These are phyloP conservation scores for Rhombomys opimus DNA, from an alignment of 2,113 vertebrate genomes.

Conservation along the genomic window DNA sequence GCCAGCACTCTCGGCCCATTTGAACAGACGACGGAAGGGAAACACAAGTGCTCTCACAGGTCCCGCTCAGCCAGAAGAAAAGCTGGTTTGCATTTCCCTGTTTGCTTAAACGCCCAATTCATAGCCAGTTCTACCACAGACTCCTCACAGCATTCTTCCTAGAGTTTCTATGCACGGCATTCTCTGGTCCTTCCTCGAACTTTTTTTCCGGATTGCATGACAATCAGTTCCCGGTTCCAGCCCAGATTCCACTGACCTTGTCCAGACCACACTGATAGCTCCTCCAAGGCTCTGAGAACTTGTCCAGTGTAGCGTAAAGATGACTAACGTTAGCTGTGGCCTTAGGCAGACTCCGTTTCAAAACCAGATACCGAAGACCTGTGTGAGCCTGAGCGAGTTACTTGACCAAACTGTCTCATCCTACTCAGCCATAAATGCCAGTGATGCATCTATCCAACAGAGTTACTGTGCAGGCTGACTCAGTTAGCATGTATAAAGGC, in stretches of 20 bases:
- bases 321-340: not conserved
- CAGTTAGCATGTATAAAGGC: not conserved
- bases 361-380: not conserved
- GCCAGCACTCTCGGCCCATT: not conserved
- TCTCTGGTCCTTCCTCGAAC: not conserved
- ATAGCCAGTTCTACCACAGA: not conserved
- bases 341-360: not conserved
- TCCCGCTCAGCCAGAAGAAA: not conserved
- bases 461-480: conserved; percentile 11
- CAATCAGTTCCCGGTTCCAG: not conserved
- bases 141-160: not conserved
- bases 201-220: not conserved
- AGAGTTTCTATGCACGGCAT: not conserved
- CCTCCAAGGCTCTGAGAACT: not conserved
- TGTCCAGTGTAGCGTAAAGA: not conserved
- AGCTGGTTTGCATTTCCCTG: not conserved
- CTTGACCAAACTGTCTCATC: not conserved
- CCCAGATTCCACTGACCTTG: not conserved
- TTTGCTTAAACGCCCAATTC: not conserved
- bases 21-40: not conserved
- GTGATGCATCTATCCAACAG: not conserved
- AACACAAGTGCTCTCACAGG: not conserved
- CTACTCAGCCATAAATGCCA: not conserved
- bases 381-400: not conserved
- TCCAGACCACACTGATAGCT: not conserved